phyloP scores from a whole-genome alignment of 2,113 vertebrate genomes.

The Eupsittula cactorum region DNA sequence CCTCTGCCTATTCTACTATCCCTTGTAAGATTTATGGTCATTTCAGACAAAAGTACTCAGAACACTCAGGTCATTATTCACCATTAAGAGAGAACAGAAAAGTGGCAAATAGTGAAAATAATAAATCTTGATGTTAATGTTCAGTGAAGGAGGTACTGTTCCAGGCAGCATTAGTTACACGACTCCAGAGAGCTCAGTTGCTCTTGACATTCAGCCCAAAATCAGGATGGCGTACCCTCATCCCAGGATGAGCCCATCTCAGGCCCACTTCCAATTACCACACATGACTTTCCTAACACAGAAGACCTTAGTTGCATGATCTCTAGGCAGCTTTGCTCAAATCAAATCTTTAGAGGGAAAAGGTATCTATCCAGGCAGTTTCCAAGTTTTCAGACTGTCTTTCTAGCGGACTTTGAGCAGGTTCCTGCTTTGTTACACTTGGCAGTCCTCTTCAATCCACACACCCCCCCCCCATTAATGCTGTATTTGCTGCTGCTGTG shows the following conservation, averaged over 20 bases:
- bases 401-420: not conserved
- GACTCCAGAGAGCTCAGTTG: not conserved
- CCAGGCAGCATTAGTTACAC: not conserved
- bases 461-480: not conserved
- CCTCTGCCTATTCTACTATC: not conserved
- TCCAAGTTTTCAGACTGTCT: not conserved
- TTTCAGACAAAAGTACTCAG: not conserved
- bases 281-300: not conserved
- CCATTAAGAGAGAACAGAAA: not conserved
- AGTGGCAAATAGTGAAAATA: not conserved
- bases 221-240: not conserved
- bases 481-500: not conserved
- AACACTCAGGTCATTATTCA: not conserved
- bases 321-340: not conserved
- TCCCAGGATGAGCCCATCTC: not conserved
- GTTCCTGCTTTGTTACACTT: not conserved
- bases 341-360: not conserved
- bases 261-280: not conserved
- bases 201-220: not conserved
- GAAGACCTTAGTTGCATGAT: not conserved
- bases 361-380: not conserved
- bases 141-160: not conserved
- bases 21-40: not conserved
- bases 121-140: not conserved
- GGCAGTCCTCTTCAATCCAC: not conserved